These are phyloP conservation scores for Apis dorsata DNA, from an alignment of 1,140 invertebrate species.

Conservation along the genomic window DNA sequence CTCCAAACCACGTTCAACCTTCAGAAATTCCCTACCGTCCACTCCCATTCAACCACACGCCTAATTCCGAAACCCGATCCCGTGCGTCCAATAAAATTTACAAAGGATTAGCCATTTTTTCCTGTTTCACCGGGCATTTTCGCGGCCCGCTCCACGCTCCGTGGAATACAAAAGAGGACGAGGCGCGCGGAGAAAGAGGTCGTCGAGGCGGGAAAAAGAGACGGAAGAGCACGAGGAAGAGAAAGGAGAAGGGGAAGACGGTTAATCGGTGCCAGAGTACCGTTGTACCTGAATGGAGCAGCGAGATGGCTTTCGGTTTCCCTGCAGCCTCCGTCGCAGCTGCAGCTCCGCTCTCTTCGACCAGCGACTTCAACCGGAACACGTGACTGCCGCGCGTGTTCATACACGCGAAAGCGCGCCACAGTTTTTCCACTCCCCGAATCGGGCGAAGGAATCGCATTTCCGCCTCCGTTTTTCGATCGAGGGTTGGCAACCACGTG, in stretches of 20 bases:
- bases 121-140: background rate
- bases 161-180: constrained; percentile 34
- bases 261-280: constrained; percentile 78
- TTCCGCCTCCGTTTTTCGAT: constrained; percentile 30
- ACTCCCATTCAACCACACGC: background rate
- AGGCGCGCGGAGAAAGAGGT: constrained; percentile 40
- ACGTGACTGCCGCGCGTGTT: background rate
- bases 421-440: constrained; percentile 32
- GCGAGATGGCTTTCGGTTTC: constrained; percentile 69
- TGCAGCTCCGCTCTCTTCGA: constrained; percentile 43
- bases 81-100: background rate
- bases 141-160: background rate
- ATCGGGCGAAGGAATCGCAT: background rate
- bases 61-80: constrained; percentile 6
- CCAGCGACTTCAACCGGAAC: background rate
- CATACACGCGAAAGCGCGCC: constrained; percentile 40
- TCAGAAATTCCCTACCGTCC: no score
- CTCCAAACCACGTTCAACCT: no score
- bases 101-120: constrained; percentile 1
- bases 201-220: constrained; percentile 52
- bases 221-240: constrained; percentile 47
- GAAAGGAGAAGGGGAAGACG: constrained; percentile 51
- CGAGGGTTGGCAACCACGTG: constrained; percentile 22
- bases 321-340: constrained; percentile 60
- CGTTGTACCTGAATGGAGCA: constrained; percentile 77